Conservation (phyloP, 2,797 vertebrate species). For the Kryptopterus vitreolus region DNA sequence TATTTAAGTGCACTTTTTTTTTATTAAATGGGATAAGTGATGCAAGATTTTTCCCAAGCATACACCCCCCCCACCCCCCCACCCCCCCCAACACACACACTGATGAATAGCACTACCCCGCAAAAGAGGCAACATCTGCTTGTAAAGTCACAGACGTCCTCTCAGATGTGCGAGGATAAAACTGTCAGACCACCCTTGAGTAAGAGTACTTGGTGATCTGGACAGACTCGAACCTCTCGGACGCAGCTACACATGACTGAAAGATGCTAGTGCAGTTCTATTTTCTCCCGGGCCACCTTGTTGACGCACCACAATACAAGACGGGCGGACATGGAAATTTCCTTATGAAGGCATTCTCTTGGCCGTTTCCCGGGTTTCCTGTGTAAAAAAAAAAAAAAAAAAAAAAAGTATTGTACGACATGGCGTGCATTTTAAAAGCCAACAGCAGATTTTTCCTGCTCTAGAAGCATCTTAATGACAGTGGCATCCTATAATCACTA, state of each 20-base stretch:
- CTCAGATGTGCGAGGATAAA: not conserved
- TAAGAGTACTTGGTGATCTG: not conserved
- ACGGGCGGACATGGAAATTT: not conserved
- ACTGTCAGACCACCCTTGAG: constrained; percentile 6
- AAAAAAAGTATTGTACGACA: not conserved
- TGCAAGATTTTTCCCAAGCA: not conserved
- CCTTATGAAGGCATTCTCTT: constrained; percentile 19
- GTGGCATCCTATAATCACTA: constrained; percentile 29
- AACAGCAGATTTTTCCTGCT: constrained; percentile 19
- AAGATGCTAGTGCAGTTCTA: not conserved
- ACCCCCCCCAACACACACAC: too few species aligned
- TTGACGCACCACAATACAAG: not conserved
- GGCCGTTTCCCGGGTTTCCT: not conserved
- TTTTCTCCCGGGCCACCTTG: not conserved
- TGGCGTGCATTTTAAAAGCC: not conserved
- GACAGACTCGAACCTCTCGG: not conserved
- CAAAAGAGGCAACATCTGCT: not conserved
- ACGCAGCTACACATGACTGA: not conserved
- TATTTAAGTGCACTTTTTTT: too few species aligned
- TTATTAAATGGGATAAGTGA: too few species aligned
- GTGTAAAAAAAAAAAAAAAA: too few species aligned
- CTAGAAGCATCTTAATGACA: constrained; percentile 31
- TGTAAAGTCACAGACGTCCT: not conserved
- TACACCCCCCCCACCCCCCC: too few species aligned
- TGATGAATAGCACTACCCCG: too few species aligned